Conservation (phyloP, 2,888 invertebrate genomes). For the Gastrophysa polygoni region DNA sequence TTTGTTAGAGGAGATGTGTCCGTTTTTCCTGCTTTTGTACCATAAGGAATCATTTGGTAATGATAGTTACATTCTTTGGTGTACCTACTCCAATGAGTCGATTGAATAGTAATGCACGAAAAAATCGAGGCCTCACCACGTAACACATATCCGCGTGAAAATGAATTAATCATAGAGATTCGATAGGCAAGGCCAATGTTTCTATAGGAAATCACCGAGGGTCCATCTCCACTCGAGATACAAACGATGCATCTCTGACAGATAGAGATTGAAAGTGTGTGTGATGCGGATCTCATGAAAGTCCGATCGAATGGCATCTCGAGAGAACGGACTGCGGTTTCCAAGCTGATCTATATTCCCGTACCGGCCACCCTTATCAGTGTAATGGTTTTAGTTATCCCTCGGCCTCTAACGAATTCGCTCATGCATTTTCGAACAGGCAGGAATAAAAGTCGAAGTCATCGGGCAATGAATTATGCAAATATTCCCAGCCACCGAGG, state of each 20-base stretch:
- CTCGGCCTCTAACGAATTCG: slow-evolving; percentile 42
- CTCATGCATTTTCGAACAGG: slow-evolving; percentile 52
- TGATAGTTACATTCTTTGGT: no score
- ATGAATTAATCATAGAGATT: no score
- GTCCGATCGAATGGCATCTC: slow-evolving; percentile 48
- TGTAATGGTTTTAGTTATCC: slow-evolving; percentile 49
- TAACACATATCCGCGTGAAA: no score
- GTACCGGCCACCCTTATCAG: slow-evolving; percentile 49
- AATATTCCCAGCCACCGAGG: not conserved
- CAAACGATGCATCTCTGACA: not conserved
- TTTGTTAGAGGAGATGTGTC: no score
- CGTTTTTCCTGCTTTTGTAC: no score
- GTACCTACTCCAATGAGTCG: no score
- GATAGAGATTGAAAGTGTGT: not conserved
- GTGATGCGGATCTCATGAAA: slow-evolving; percentile 23
- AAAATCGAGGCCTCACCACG: no score
- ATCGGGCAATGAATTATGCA: not conserved
- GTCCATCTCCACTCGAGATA: not conserved
- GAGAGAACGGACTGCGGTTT: slow-evolving; percentile 39
- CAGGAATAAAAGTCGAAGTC: not conserved
- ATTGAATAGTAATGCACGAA: no score
- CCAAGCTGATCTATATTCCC: slow-evolving; percentile 43
- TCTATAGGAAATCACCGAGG: no score
- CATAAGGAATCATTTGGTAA: no score
- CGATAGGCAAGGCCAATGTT: no score